Evolutionary conservation across 1,140 invertebrate species (phyloP).

Genomic region (Drosophila fuyamai): DNA sequence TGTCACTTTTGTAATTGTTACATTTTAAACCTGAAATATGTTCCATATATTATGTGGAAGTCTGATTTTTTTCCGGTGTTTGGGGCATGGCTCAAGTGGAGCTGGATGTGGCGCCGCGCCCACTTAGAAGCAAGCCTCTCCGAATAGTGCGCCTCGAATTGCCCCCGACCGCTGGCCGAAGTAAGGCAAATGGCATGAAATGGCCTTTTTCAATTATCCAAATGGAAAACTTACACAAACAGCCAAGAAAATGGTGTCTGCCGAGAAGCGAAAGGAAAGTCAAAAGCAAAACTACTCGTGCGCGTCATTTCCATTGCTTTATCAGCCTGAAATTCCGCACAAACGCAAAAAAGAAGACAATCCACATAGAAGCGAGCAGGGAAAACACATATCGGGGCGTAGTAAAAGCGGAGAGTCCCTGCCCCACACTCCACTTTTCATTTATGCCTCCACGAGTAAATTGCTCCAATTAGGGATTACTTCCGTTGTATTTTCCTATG

Average conservation of each 20-base stretch:
- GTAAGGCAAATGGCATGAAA: conserved; percentile 79
- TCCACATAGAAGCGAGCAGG: conserved; percentile 1
- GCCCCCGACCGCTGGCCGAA: conserved; percentile 53
- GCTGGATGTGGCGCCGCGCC: conserved; percentile 66
- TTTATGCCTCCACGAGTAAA: conserved; percentile 20
- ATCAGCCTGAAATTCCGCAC: conserved; percentile 76
- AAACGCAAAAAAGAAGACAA: conserved; percentile 14
- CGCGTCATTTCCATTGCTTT: conserved; percentile 79
- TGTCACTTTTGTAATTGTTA: too few relatives aligned
- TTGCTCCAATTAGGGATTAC: conserved; percentile 40
- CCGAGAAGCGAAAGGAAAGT: conserved; percentile 60
- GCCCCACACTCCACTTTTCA: conserved; percentile 21
- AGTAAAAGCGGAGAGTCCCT: conserved; percentile 63
- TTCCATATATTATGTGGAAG: too few relatives aligned
- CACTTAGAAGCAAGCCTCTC: conserved; percentile 62
- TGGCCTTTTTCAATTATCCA: conserved; percentile 85
- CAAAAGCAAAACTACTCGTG: conserved; percentile 75
- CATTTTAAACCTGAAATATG: too few relatives aligned
- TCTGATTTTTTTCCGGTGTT: neutral
- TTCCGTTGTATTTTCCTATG: neutral
- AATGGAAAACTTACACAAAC: conserved; percentile 84
- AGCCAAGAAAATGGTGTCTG: conserved; percentile 59
- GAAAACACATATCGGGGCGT: conserved; percentile 50
- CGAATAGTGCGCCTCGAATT: conserved; percentile 73
- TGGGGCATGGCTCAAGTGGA: conserved; percentile 40